phyloP scores from a whole-genome alignment of 1,140 invertebrate genomes.

The Papilio aristodemus region DNA sequence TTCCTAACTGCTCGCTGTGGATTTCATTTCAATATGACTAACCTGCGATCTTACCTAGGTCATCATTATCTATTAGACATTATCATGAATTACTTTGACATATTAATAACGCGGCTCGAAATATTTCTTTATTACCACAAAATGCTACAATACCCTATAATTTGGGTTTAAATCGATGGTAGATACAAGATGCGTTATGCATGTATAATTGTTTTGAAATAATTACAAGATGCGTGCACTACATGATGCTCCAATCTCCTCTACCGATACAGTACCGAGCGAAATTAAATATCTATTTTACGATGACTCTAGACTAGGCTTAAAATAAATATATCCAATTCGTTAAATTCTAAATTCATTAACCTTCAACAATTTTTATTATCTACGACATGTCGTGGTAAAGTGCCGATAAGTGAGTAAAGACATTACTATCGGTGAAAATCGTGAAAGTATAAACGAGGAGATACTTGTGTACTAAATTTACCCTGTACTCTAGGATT shows the following conservation, averaged over 20 bases:
- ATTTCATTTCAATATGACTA: constrained; percentile 70
- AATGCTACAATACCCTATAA: constrained; percentile 72
- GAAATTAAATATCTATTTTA: constrained; percentile 54
- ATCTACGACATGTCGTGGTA: constrained; percentile 67
- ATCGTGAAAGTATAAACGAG: constrained; percentile 74
- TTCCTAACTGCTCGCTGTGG: constrained; percentile 77
- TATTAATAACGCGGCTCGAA: constrained; percentile 80
- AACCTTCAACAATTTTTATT: constrained; percentile 69
- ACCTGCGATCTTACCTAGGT: constrained; percentile 74
- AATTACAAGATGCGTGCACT: constrained; percentile 51
- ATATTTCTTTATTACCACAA: constrained; percentile 73
- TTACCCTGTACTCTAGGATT: constrained; percentile 80
- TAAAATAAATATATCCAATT: constrained; percentile 63
- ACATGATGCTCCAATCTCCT: constrained; percentile 47
- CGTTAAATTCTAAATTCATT: constrained; percentile 63
- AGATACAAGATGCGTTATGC: constrained; percentile 44
- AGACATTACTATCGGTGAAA: constrained; percentile 71
- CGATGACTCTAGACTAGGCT: constrained; percentile 61
- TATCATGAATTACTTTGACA: constrained; percentile 79
- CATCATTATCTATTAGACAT: constrained; percentile 74
- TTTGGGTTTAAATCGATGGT: constrained; percentile 68
- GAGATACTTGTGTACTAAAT: constrained; percentile 74
- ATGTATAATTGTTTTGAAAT: constrained; percentile 46
- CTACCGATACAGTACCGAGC: constrained; percentile 44
- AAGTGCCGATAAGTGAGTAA: constrained; percentile 74